Evolutionary conservation across 1,140 invertebrate species (phyloP), one percentile per base, ranked within the genome.

Genomic region (Lepeophtheirus salmonis): DNA sequence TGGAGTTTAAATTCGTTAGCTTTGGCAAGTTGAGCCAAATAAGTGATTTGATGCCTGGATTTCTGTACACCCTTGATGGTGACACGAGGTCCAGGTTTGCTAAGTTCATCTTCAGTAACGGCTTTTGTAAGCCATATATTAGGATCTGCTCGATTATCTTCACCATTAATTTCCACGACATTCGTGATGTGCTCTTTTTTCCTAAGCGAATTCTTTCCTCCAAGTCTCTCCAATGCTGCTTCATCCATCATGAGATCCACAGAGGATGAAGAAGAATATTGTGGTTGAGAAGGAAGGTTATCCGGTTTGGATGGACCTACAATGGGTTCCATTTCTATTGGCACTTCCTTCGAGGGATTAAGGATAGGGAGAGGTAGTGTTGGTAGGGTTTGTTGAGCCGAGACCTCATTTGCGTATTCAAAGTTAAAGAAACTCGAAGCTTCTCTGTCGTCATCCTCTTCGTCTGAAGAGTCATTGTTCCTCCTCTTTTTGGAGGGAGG

Each of bases 11-110:
- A 22, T 20, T 56, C 54, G 12, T 24, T 18, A 12, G n/a, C 54
- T 20, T 56, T 56, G 54, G 54, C 54, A n/a, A 23, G 17, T 10
- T n/a, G n/a, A 10, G 54, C 54, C 54, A 56, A 56, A 56, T 56
- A 56, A 4, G 54, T 56, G 54, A 56, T 56, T 24, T 56, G 54
- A 24, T 56, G 54, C 54, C 22, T 21, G 10, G n/a, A 22, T 20
- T 56, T 56, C 12, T 13, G n/a, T 3, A 18, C 14, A 4, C 54
- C 54, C 16, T 24, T 24, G 17, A 56, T 56, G 23, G 18, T 56
- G 23, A 18, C 22, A 4, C 54, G n/a, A 12, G 54, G 54, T 25
- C 54, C 54, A 13, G 54, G 54, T 25, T 56, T 56, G 23, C 22
- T 22, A 12, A 20, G 6, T n/a, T 56, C 54, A n/a, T 56, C 54